Conservation (phyloP, 2,888 invertebrate species). For the Hoplodrina ambigua region DNA sequence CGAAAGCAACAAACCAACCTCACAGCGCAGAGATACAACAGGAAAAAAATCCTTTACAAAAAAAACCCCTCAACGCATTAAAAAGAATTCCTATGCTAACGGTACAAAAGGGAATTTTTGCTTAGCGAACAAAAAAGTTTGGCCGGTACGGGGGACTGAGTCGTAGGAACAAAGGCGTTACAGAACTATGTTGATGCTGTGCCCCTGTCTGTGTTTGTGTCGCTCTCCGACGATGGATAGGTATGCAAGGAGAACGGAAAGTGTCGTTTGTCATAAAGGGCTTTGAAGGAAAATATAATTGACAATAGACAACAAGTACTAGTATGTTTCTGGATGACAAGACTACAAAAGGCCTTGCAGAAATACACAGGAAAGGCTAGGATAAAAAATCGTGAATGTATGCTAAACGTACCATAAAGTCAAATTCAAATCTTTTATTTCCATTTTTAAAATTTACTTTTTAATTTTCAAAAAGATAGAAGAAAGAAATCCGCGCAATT, state of each 20-base stretch:
- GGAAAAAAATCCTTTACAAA: not conserved
- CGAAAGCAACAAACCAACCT: not conserved
- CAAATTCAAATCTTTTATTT: too few relatives aligned
- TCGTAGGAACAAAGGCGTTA: constrained; percentile 38
- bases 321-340: too few relatives aligned
- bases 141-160: constrained; percentile 6
- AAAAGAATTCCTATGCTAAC: constrained; percentile 44
- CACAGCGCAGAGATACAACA: not conserved
- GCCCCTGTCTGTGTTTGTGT: constrained; percentile 28
- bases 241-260: not conserved
- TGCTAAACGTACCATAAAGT: too few relatives aligned
- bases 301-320: too few relatives aligned
- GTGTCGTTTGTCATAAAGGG: not conserved
- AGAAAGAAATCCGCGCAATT: too few relatives aligned
- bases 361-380: too few relatives aligned
- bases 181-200: constrained; percentile 39
- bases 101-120: constrained; percentile 49
- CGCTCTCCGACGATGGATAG: not conserved
- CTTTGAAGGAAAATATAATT: too few relatives aligned
- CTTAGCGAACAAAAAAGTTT: constrained; percentile 54
- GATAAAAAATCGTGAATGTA: too few relatives aligned
- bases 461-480: too few relatives aligned
- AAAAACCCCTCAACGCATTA: not conserved
- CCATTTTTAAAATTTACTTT: too few relatives aligned
- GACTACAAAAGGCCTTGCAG: too few relatives aligned